phyloP scores from a whole-genome alignment of 2,888 invertebrate species.

The Electrophaes corylata region DNA sequence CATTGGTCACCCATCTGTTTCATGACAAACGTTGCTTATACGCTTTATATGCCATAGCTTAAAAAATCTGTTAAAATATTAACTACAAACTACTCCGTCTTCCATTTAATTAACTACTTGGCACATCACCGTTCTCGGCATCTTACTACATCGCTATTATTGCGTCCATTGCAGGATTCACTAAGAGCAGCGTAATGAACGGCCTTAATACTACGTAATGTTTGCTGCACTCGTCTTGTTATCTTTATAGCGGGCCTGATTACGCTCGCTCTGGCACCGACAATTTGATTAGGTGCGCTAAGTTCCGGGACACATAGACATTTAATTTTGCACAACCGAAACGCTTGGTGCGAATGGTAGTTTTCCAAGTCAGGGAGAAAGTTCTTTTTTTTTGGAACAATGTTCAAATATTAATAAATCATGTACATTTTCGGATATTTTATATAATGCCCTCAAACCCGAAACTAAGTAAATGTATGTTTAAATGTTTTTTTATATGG shows the following conservation, averaged over 20 bases:
- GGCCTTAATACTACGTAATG: conserved; percentile 46
- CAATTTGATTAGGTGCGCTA: conserved; percentile 56
- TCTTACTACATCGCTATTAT: conserved; percentile 16
- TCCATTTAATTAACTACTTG: conserved; percentile 19
- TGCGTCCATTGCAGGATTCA: conserved; percentile 37
- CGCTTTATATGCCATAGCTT: no score
- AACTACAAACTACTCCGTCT: neutral
- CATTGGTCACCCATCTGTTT: no score
- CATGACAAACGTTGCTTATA: no score
- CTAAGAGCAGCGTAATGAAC: conserved; percentile 35
- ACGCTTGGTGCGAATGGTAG: no score
- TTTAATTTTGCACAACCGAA: neutral
- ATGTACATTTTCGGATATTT: no score
- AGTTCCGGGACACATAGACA: conserved; percentile 34
- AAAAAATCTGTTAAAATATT: neutral
- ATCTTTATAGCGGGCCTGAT: conserved; percentile 57
- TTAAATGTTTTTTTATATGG: no score
- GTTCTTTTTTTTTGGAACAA: no score
- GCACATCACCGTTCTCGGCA: conserved; percentile 9
- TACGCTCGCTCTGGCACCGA: conserved; percentile 47
- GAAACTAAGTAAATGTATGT: no score
- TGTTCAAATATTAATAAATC: no score
- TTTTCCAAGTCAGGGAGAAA: no score
- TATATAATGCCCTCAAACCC: no score
- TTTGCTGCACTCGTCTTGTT: conserved; percentile 48